A percentile compares a stretch with the other conserved stretches of the same genome.
These are phyloP conservation scores for Yponomeuta evonymella DNA, from an alignment of 2,888 invertebrate species.

Conservation along the genomic window DNA sequence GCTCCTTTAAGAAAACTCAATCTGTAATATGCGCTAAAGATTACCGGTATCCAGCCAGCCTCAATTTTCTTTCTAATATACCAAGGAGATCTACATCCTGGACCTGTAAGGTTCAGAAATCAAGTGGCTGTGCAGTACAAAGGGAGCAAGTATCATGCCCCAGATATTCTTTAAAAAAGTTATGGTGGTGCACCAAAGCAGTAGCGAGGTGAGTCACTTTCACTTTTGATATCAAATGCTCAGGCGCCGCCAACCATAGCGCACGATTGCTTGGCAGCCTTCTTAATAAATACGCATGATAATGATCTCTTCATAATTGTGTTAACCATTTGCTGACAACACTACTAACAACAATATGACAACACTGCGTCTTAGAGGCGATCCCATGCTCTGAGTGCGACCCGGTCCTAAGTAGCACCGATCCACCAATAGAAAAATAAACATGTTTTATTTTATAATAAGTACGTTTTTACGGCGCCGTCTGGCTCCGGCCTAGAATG, in stretches of 20 bases:
- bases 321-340: not conserved
- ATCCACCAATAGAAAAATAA: too few species aligned
- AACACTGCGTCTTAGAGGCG: too few species aligned
- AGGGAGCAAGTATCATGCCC: slow-evolving; percentile 44
- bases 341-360: not conserved
- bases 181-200: slow-evolving; percentile 62
- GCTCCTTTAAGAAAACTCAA: not conserved
- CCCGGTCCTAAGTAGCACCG: too few species aligned
- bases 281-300: not conserved
- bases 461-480: too few species aligned
- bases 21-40: not conserved
- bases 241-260: not conserved
- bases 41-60: not conserved
- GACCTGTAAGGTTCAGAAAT: not conserved
- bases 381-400: too few species aligned
- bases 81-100: not conserved
- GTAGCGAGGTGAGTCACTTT: slow-evolving; percentile 67
- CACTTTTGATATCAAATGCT: slow-evolving; percentile 40
- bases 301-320: not conserved
- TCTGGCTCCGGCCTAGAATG: too few species aligned
- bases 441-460: too few species aligned
- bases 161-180: slow-evolving; percentile 75
- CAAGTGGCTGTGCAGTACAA: not conserved
- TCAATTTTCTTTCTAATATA: not conserved
- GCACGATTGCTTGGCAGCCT: not conserved